A percentile compares a stretch with the other conserved stretches of the same genome.
phyloP scores from a whole-genome alignment of 2,797 vertebrate species.

The Scleropages formosus region DNA sequence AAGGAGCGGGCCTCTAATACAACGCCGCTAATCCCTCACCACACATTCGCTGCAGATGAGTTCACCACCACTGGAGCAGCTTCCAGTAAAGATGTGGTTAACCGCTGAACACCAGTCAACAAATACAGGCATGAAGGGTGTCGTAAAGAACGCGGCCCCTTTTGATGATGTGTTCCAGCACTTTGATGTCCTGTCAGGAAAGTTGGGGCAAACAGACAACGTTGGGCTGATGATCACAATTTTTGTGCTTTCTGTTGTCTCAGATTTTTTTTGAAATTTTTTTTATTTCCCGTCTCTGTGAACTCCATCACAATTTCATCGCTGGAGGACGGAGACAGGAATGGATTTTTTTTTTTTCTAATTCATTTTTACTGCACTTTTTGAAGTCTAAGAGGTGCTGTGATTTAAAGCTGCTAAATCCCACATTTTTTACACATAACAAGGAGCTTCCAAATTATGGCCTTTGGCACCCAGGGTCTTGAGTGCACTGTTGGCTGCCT shows the following conservation, averaged over 20 bases:
- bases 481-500: neutral
- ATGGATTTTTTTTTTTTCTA: neutral
- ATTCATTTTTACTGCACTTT: slow-evolving; percentile 1
- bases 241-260: neutral
- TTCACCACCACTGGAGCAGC: neutral
- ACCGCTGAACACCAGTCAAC: slow-evolving; percentile 16
- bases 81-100: slow-evolving; percentile 22
- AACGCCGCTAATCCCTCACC: neutral
- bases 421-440: neutral
- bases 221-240: neutral
- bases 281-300: neutral
- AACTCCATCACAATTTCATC: neutral
- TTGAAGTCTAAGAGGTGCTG: slow-evolving; percentile 1
- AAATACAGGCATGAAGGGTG: neutral
- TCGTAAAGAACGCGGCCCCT: neutral
- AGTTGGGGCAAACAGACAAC: slow-evolving; percentile 12
- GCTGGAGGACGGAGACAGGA: slow-evolving; percentile 10
- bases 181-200: slow-evolving; percentile 25
- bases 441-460: slow-evolving; percentile 1
- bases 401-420: slow-evolving; percentile 8
- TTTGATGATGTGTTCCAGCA: slow-evolving; percentile 11
- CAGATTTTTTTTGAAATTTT: neutral
- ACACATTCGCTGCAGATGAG: neutral
- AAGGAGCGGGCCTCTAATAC: neutral
- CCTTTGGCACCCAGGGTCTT: neutral